A percentile compares a stretch with the other conserved stretches of the same genome.
phyloP scores from a whole-genome alignment of 37 sponge, comb jelly and placozoan genomes.

The Ephydatia muelleri region DNA sequence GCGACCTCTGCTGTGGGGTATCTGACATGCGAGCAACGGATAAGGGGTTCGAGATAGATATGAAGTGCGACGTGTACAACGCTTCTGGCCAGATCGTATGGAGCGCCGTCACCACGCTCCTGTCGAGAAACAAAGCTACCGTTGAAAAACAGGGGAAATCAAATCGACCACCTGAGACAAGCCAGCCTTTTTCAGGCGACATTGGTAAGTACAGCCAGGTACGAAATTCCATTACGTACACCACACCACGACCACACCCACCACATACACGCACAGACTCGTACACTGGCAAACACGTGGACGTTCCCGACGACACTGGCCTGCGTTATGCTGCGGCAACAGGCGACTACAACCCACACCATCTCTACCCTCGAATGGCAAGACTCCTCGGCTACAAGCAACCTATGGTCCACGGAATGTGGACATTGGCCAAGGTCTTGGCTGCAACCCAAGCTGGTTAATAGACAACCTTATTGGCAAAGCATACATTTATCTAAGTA shows the following conservation, averaged over 20 bases:
- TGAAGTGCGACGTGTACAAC: conserved; percentile 12
- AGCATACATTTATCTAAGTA: neutral
- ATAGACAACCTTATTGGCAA: neutral
- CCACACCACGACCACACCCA: too few relatives aligned
- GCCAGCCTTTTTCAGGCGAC: neutral
- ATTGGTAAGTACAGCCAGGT: neutral
- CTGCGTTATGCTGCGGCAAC: conserved; percentile 17
- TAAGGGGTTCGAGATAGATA: conserved; percentile 23
- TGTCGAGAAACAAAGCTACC: conserved; percentile 31
- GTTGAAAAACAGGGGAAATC: neutral
- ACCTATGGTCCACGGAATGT: conserved; percentile 43
- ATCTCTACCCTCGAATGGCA: conserved; percentile 32
- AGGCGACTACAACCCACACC: conserved; percentile 51
- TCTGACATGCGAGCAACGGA: neutral
- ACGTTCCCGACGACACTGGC: conserved; percentile 19
- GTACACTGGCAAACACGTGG: neutral
- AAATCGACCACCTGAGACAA: neutral
- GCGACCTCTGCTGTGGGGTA: neutral
- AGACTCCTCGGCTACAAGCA: conserved; percentile 20
- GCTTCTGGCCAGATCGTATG: conserved; percentile 10
- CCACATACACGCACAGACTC: neutral
- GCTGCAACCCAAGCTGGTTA: neutral
- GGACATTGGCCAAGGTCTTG: conserved; percentile 31
- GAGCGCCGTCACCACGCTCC: conserved; percentile 27
- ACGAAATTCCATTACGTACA: neutral